phyloP scores from a whole-genome alignment of 2,888 invertebrate species.

The Harpalus rubripes region DNA sequence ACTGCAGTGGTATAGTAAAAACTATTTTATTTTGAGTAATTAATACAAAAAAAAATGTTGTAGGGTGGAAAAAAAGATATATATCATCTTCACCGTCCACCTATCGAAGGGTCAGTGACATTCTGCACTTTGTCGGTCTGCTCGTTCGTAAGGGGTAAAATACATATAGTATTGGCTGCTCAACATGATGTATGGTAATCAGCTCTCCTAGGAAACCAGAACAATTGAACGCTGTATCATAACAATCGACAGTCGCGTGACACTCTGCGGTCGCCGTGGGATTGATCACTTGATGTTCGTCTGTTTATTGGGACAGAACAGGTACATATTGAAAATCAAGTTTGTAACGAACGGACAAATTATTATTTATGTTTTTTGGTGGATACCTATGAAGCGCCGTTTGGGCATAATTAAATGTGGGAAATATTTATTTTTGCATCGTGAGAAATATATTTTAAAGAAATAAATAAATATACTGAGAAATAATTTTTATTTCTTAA shows the following conservation, averaged over 20 bases:
- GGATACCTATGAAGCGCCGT: too few relatives aligned
- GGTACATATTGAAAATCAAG: constrained; percentile 11
- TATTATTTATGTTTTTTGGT: background rate
- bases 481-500: too few relatives aligned
- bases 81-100: background rate
- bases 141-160: constrained; percentile 8
- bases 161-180: background rate
- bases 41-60: constrained; percentile 5
- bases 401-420: too few relatives aligned
- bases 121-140: background rate
- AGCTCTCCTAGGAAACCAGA: constrained; percentile 22
- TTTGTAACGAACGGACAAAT: background rate
- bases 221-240: constrained; percentile 36
- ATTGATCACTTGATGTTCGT: constrained; percentile 43
- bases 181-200: constrained; percentile 34
- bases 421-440: too few relatives aligned
- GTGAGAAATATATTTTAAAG: too few relatives aligned
- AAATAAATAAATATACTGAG: too few relatives aligned
- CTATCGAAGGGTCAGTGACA: constrained; percentile 31
- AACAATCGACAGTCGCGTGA: constrained; percentile 47
- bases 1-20: background rate
- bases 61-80: background rate
- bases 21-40: background rate
- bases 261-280: background rate
- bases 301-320: constrained; percentile 9